Conservation (phyloP, 2,113 vertebrate species). For the Hiodon alosoides region DNA sequence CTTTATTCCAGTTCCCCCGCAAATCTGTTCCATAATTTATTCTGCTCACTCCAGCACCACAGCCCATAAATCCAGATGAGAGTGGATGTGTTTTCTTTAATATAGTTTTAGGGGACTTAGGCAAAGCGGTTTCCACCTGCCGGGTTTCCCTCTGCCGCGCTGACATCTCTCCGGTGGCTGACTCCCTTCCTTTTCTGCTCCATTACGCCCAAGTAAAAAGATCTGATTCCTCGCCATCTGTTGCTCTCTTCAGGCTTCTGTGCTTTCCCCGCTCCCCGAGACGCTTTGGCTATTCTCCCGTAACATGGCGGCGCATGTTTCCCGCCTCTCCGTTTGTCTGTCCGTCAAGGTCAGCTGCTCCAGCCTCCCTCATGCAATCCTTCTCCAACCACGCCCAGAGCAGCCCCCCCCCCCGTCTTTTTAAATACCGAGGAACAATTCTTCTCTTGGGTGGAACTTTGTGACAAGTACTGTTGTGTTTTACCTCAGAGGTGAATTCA, state of each 20-base stretch:
- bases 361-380: too few species aligned
- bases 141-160: background rate
- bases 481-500: too few species aligned
- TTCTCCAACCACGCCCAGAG: too few species aligned
- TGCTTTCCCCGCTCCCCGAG: constrained; percentile 20
- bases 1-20: background rate
- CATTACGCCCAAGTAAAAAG: constrained; percentile 37
- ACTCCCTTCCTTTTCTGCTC: constrained; percentile 36
- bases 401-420: too few species aligned
- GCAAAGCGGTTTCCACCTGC: background rate
- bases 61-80: background rate
- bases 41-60: background rate
- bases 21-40: background rate
- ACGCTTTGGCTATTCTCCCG: background rate
- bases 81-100: background rate
- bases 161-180: background rate
- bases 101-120: background rate
- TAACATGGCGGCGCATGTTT: background rate
- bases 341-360: background rate
- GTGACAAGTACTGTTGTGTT: too few species aligned
- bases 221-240: constrained; percentile 43
- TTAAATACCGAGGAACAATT: too few species aligned
- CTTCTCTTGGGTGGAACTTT: too few species aligned
- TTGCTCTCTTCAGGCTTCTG: constrained; percentile 27
- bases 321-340: background rate